Base-by-base conservation (phyloP, 2,888 invertebrate genomes). In the Polyommatus iphigenia region DNA sequence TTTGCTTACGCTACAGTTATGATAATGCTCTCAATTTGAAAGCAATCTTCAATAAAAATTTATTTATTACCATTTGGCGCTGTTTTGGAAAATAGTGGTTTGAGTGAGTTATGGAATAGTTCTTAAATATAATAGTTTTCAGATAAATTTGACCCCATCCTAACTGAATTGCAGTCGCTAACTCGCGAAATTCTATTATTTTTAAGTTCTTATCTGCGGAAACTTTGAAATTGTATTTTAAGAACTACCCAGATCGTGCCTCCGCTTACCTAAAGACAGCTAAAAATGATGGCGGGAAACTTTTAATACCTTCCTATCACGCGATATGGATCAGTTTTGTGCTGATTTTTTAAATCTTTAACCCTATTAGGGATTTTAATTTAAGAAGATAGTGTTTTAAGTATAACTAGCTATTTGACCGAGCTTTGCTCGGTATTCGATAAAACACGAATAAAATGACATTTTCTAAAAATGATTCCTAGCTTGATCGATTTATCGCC, bases 221-320 rank as follows among this genome's bases (percentile, higher is more conserved):
- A 67, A 67, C 67, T 67, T 67, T 5, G 67, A 67, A 67, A 67
- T 67, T 29, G 67, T 67, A 67, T 67, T 67, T 29, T 67, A 32
- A 67, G 67, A 67, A 67, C 67, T 67, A 67, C 67, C 67, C 67
- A 29, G 67, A 67, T 67, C 67, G 67, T 29, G 67, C 67, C 67
- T 29, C 67, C 67, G 29, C 67, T 67, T 67, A 67, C 67, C 67
- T 13, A 29, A 67, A 29, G 67, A 29, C 67, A 67, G 67, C 29
- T 67, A 67, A 67, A 62, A 67, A 67, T 67, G 24, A 67, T 67
- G 29, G 24, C 15, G 24, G 29, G 67, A 67, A 67, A 67, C 29
- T 67, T 67, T 67, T 67, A 67, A 67, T 67, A 5, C 67, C 29
- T 67, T 62, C 29, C 29, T 29, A 67, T 18, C 67, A 18, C 6